Percentiles rank a stretch among this genome's conserved stretches.
Evolutionary conservation across 2,113 vertebrate species (phyloP).

Genomic region (Donacobius atricapilla): DNA sequence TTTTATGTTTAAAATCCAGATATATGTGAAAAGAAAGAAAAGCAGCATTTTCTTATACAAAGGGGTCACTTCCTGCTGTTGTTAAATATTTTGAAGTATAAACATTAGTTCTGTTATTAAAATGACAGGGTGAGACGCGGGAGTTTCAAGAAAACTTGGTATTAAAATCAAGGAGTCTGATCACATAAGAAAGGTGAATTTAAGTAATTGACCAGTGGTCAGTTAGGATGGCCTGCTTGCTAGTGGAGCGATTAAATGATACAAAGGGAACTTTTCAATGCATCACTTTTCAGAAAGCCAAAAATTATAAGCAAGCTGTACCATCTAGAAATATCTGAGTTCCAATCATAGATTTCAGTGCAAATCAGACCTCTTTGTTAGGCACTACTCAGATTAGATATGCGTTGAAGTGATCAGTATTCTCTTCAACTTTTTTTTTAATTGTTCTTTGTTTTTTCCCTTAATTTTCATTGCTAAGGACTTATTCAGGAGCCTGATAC

Average conservation of each 20-base stretch:
- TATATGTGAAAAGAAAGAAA: not conserved
- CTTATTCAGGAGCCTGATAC: not conserved
- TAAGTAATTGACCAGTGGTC: not conserved
- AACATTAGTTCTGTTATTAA: not conserved
- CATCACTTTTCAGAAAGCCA: not conserved
- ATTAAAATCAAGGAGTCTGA: not conserved
- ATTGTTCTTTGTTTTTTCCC: not conserved
- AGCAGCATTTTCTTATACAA: not conserved
- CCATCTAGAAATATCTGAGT: slow-evolving; percentile 26
- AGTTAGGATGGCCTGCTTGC: not conserved
- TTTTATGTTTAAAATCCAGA: not conserved
- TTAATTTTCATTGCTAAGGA: not conserved
- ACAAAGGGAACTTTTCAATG: not conserved
- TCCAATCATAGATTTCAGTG: slow-evolving; percentile 1
- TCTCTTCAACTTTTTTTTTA: not conserved
- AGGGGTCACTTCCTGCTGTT: not conserved
- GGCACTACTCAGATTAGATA: slow-evolving; percentile 29
- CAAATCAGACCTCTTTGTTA: slow-evolving; percentile 59
- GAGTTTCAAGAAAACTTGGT: not conserved
- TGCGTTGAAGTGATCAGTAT: slow-evolving; percentile 44
- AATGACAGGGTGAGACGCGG: not conserved
- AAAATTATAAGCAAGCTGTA: slow-evolving; percentile 40
- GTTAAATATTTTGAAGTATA: not conserved
- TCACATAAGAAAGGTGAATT: not conserved
- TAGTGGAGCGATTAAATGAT: not conserved